Base-by-base conservation (phyloP, 1,140 invertebrate genomes). In the Phenacoccus solenopsis region DNA sequence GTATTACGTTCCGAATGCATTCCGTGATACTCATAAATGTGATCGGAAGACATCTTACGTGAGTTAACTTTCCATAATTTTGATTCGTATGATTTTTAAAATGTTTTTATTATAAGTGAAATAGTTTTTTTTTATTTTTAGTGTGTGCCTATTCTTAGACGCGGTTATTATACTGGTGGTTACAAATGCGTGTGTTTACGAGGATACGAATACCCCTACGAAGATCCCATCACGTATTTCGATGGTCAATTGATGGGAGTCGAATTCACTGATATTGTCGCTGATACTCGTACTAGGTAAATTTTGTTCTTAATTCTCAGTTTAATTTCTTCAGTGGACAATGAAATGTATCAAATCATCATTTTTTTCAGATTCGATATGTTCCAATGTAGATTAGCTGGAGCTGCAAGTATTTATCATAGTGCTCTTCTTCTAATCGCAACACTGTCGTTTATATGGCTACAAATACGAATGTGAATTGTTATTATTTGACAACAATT, bases 171-270 rank as follows among this genome's bases (percentile, higher is more conserved):
- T 73, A 86, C 87, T 13, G 95, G 95, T 68, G 93, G 93, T n/a
- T 98, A 98, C 81, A 98, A 98, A 81, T 98, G 96, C 79, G 94
- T 98, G 78, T 98, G 96, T 77, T 87, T 91, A 69, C 95, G 98
- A 81, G 96, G 95, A 25, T 98, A 87, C 77, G 96, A 98, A 78
- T 98, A 98, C 83, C 94, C 95, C 0, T 98, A 94, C 78, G 94
- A 96, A 80, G 94, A 95, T 80, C 81, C 85, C 3, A 95, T 91
- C 75, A 97, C 90, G 2, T 98, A 97, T 79, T 97, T 92, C 78
- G 95, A 98, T 79, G 96, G 96, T 0, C 95, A 98, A 81, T 82
- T 96, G 21, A 87, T 98, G 32, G 96, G 98, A 80, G 90, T 92
- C 0, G 95, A 98, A 80, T 98, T 96, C 79, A 84, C 84, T 73